phyloP scores from a whole-genome alignment of 2,113 vertebrate species.

The Charadrius vociferus region DNA sequence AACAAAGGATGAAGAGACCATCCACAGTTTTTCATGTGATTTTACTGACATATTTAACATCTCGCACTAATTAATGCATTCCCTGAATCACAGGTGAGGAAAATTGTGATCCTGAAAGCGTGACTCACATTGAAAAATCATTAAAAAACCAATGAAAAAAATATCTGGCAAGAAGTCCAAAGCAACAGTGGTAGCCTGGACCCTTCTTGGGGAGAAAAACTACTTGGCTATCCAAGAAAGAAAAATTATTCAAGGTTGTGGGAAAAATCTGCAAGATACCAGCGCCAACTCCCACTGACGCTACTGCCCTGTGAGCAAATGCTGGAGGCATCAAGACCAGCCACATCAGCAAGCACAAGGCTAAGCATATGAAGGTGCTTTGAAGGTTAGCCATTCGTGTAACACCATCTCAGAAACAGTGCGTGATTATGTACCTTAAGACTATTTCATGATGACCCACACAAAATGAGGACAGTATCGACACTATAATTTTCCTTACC shows the following conservation, averaged over 20 bases:
- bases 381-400: background rate
- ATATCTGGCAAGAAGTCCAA: background rate
- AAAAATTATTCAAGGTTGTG: background rate
- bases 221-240: background rate
- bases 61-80: background rate
- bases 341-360: background rate
- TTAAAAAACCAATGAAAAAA: background rate
- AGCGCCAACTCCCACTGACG: background rate
- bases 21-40: background rate
- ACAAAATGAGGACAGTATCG: background rate
- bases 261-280: background rate
- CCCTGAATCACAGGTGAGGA: background rate
- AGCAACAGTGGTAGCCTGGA: background rate
- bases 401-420: background rate
- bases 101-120: background rate
- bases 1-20: background rate
- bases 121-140: background rate
- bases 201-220: background rate
- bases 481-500: conserved; percentile 37
- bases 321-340: background rate
- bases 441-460: background rate
- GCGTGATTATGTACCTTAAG: background rate
- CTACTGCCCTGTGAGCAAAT: background rate
- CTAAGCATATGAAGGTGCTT: background rate
- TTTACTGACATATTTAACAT: background rate